Evolutionary conservation across 1,140 invertebrate species (phyloP).

Genomic region (Procambarus clarkii): DNA sequence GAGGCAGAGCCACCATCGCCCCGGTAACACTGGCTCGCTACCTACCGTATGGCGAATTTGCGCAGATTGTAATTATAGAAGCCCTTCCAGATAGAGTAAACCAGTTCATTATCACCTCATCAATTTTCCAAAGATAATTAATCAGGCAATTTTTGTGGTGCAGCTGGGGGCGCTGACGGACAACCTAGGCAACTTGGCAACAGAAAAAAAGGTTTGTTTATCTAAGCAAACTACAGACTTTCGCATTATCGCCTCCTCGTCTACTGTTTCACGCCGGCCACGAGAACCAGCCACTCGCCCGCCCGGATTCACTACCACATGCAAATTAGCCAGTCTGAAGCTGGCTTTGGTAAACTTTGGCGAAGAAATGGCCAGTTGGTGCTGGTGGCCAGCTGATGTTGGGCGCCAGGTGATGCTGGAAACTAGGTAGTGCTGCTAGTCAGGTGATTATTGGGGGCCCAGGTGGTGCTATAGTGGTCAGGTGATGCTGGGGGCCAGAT

Average conservation of each 20-base stretch:
- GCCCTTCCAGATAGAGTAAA: constrained; percentile 24
- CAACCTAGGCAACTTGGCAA: not conserved
- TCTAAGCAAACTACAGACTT: constrained; percentile 23
- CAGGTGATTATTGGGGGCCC: too few species aligned
- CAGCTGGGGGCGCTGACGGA: not conserved
- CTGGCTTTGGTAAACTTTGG: too few species aligned
- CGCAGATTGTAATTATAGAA: not conserved
- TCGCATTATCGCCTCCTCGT: constrained; percentile 4
- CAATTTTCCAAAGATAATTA: constrained; percentile 36
- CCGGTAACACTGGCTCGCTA: not conserved
- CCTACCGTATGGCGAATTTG: not conserved
- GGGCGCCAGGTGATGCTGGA: too few species aligned
- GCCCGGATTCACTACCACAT: too few species aligned
- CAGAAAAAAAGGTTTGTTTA: constrained; percentile 32
- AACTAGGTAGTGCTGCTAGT: too few species aligned
- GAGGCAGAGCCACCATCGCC: not conserved
- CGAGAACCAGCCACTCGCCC: too few species aligned
- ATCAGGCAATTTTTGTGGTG: constrained; percentile 45
- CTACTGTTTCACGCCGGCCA: not conserved
- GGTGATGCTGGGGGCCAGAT: too few species aligned
- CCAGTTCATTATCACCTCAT: constrained; percentile 56
- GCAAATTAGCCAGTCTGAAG: too few species aligned
- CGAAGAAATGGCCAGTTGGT: too few species aligned
- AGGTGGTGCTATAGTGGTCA: too few species aligned
- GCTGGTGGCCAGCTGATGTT: too few species aligned